These are phyloP conservation scores for Drosophila melanica DNA, from an alignment of 1,140 invertebrate genomes.

Conservation along the genomic window DNA sequence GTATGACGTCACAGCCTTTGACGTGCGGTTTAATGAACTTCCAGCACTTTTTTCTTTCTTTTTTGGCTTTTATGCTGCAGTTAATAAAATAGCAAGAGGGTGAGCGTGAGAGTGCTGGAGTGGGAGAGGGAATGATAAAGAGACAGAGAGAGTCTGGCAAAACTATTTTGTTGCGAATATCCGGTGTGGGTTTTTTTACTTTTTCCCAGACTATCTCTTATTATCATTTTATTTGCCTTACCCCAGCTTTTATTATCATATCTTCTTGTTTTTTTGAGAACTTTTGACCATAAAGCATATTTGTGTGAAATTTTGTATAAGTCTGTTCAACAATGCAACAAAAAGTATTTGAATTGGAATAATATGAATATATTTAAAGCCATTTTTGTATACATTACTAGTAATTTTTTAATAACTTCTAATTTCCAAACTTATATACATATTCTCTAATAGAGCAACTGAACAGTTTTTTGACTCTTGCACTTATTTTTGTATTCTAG, in stretches of 20 bases:
- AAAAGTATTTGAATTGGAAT: too few species aligned
- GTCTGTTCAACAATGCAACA: background rate
- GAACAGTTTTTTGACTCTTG: too few species aligned
- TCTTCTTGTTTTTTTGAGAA: too few species aligned
- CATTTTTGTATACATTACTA: too few species aligned
- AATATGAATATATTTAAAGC: too few species aligned
- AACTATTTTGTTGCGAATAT: constrained; percentile 7
- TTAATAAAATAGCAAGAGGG: background rate
- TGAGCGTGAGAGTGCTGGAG: background rate
- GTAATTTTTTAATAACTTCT: too few species aligned
- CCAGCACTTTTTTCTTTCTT: background rate
- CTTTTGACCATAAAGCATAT: background rate
- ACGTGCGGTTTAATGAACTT: constrained; percentile 68
- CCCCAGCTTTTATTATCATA: too few species aligned
- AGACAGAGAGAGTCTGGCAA: background rate
- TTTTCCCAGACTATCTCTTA: background rate
- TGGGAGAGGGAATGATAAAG: background rate
- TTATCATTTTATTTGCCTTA: constrained; percentile 11
- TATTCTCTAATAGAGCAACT: background rate
- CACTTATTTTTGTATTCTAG: too few species aligned
- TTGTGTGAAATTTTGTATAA: constrained; percentile 26
- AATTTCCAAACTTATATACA: background rate
- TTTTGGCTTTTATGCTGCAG: background rate
- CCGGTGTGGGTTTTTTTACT: constrained; percentile 6
- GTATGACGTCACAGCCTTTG: constrained; percentile 66